Base-by-base conservation (phyloP, 2,888 invertebrate species). In the Plagodis pulveraria region DNA sequence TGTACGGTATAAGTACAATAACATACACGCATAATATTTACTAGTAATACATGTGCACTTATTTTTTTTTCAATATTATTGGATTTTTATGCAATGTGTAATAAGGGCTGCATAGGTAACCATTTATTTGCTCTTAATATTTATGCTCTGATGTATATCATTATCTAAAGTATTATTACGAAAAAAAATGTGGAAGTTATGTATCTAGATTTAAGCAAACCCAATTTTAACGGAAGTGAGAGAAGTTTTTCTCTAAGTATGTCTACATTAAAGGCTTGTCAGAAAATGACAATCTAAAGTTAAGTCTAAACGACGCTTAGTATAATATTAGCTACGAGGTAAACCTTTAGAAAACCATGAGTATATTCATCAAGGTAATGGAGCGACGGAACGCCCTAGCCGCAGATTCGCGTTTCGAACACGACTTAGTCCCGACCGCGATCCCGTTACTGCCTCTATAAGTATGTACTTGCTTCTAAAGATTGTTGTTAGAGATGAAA, bases 401-500 rank as follows among this genome's bases (percentile, higher is more conserved):
- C 55, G 50, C 58, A 49, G 57, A 61, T 54, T 50, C 56, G 69
- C 69, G 58, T 56, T 57, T 65, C 45, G 62, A 63, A 74, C 72
- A 73, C 72, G 72, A 70, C 69, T 70, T 70, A 69, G 68, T 67
- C 73, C 66, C 65, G 64, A 58, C 60, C 60, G 54, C 45, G 52
- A 69, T 78, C 74, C 84, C 83, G 83, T 84, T 84, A 83, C 67
- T 62, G 72, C 68, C 67, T 22, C 22, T 22, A 4, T 22, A 22
- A 22, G 22, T 22, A 1, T 61, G 66, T 73, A 41, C 49, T 46
- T 60, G 49, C 63, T 62, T 63, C 54, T 58, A 49, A 56, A 58
- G 65, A 67, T 67, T 54, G 56, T 62, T 63, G 65, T 63, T 65
- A 35, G 50, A 63, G 63, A 63, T 69, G 63, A 61, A 65, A 60